Percentiles rank a stretch among this genome's conserved stretches.
phyloP scores from a whole-genome alignment of 1,140 invertebrate genomes.

The Augochlora pura region DNA sequence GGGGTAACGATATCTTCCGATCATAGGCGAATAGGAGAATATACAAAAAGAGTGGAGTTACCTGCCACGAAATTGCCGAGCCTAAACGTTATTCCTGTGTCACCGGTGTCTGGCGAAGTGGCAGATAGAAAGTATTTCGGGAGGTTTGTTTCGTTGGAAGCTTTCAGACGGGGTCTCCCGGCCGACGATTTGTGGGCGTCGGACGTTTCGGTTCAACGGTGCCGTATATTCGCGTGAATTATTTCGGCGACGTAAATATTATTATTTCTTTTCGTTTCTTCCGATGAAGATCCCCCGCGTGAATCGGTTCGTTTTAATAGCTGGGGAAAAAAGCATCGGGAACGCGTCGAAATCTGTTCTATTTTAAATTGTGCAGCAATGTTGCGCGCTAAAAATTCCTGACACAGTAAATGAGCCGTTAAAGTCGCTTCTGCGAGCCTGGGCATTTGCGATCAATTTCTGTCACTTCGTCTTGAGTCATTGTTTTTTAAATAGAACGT shows the following conservation, averaged over 20 bases:
- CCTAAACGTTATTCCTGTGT: neutral
- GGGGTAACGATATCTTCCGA: neutral
- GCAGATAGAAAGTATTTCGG: slow-evolving; percentile 15
- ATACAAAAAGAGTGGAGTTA: neutral
- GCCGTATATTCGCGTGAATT: slow-evolving; percentile 32
- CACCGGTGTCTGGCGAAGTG: neutral
- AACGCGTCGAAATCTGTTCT: neutral
- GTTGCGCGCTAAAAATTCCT: no score
- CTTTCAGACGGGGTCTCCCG: neutral
- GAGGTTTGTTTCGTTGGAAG: slow-evolving; percentile 6
- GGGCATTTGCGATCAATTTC: no score
- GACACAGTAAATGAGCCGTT: no score
- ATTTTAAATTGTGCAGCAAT: neutral
- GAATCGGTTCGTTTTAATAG: neutral
- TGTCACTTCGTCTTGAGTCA: no score
- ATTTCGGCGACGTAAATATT: slow-evolving; percentile 23
- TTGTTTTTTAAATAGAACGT: no score
- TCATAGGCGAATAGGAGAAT: neutral
- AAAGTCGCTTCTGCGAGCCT: no score
- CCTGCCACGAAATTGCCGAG: neutral
- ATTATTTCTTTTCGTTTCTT: neutral
- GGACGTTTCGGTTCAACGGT: slow-evolving; percentile 23
- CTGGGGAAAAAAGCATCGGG: no score
- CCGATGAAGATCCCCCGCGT: neutral
- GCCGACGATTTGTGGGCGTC: slow-evolving; percentile 15